Percentiles rank a stretch among this genome's conserved stretches.
phyloP scores from a whole-genome alignment of 92 coral and sea anemone species.

The Muricea muricata region DNA sequence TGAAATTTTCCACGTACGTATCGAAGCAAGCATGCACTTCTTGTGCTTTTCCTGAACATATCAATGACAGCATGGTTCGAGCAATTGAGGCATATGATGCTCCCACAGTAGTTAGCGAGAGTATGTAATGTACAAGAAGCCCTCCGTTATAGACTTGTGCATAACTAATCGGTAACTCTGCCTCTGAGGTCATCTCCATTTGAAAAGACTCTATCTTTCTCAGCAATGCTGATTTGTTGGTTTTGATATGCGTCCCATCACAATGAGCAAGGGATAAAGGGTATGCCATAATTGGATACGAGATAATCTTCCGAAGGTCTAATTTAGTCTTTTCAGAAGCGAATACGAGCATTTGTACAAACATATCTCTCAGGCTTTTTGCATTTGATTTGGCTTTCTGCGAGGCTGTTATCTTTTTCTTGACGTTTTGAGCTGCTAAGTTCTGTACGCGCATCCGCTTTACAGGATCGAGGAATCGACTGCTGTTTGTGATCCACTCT shows the following conservation, averaged over 20 bases:
- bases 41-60: neutral
- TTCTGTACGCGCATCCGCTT: neutral
- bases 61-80: neutral
- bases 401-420: neutral
- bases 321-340: neutral
- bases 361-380: constrained; percentile 2
- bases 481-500: neutral
- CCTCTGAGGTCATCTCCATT: neutral
- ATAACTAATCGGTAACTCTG: neutral
- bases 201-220: constrained; percentile 17
- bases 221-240: constrained; percentile 4
- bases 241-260: constrained; percentile 15
- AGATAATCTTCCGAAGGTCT: constrained; percentile 1
- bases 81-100: constrained; percentile 12
- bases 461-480: neutral
- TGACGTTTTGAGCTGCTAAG: constrained; percentile 4
- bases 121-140: neutral
- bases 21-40: neutral
- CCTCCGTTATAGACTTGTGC: constrained; percentile 1
- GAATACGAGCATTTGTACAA: neutral
- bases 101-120: neutral
- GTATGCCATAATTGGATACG: neutral
- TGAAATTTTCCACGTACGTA: neutral
- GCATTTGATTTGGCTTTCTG: neutral
- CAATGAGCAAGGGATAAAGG: constrained; percentile 3